phyloP scores from a whole-genome alignment of 37 sponge, comb jelly and placozoan genomes.

The Halichondria panicea region DNA sequence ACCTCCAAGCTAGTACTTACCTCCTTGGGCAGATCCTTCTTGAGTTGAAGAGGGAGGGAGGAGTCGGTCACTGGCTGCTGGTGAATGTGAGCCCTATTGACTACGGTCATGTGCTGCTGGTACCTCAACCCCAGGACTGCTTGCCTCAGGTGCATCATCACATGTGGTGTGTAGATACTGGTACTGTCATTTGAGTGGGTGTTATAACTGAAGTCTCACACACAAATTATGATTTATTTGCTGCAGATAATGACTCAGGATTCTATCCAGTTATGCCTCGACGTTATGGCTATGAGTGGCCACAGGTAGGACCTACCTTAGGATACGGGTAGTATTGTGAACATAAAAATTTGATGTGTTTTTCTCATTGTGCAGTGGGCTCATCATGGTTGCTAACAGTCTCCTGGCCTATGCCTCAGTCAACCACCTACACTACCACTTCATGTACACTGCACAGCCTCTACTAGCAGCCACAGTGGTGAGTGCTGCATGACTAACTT shows the following conservation, averaged over 20 bases:
- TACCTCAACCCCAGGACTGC: slow-evolving; percentile 50
- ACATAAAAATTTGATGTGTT: background rate
- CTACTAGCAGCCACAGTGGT: slow-evolving; percentile 52
- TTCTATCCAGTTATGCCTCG: slow-evolving; percentile 50
- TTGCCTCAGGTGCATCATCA: slow-evolving; percentile 70
- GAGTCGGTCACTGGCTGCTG: slow-evolving; percentile 14
- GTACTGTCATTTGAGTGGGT: background rate
- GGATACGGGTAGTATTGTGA: background rate
- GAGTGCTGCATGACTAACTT: background rate
- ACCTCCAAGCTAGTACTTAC: too few species aligned
- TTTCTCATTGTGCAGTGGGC: slow-evolving; percentile 25
- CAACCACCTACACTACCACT: slow-evolving; percentile 87
- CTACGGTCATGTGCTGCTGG: slow-evolving; percentile 64
- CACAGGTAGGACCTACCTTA: slow-evolving; percentile 23
- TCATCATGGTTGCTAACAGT: slow-evolving; percentile 77
- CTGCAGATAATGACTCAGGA: slow-evolving; percentile 50
- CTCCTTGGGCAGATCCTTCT: too few species aligned
- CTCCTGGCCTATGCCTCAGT: slow-evolving; percentile 83
- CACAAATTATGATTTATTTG: background rate
- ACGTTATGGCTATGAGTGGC: slow-evolving; percentile 49
- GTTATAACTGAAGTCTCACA: background rate
- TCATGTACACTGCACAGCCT: slow-evolving; percentile 41
- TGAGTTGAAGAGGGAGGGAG: background rate
- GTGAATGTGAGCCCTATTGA: slow-evolving; percentile 86
- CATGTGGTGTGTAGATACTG: background rate